Conservation (phyloP, 2,113 vertebrate species). For the Prionailurus viverrinus region DNA sequence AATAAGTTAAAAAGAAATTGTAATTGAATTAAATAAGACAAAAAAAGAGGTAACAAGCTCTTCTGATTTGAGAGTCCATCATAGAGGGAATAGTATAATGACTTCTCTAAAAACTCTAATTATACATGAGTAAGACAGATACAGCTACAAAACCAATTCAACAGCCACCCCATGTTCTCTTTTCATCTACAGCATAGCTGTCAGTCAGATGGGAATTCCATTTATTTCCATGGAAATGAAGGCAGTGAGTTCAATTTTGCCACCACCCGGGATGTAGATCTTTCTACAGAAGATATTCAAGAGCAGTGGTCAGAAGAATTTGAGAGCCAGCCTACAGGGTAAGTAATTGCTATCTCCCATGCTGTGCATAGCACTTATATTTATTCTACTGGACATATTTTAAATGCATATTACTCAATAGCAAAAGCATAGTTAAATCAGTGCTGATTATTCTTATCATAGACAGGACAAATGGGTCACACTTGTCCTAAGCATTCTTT, state of each 20-base stretch:
- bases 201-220: constrained; percentile 96
- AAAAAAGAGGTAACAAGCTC: constrained; percentile 19
- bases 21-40: constrained; percentile 77
- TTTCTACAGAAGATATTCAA: constrained; percentile 94
- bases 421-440: constrained; percentile 44
- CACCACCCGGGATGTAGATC: constrained; percentile 95
- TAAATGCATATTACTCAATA: constrained; percentile 55
- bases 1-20: constrained; percentile 65
- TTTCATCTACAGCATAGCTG: constrained; percentile 94
- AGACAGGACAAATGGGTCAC: neutral
- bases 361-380: constrained; percentile 32
- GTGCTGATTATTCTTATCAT: constrained; percentile 15
- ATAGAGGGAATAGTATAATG: constrained; percentile 53
- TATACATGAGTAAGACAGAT: constrained; percentile 52
- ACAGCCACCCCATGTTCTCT: constrained; percentile 62
- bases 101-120: constrained; percentile 68
- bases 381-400: constrained; percentile 65
- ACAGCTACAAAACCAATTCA: constrained; percentile 73
- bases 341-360: constrained; percentile 81
- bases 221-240: constrained; percentile 98
- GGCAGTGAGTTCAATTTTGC: constrained; percentile 94
- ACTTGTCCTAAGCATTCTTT: constrained; percentile 51
- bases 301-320: constrained; percentile 99
- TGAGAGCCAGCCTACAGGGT: constrained; percentile 95
- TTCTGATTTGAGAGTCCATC: constrained; percentile 59